Conservation (phyloP, 2,113 vertebrate genomes). For the Ceyx margarethae region DNA sequence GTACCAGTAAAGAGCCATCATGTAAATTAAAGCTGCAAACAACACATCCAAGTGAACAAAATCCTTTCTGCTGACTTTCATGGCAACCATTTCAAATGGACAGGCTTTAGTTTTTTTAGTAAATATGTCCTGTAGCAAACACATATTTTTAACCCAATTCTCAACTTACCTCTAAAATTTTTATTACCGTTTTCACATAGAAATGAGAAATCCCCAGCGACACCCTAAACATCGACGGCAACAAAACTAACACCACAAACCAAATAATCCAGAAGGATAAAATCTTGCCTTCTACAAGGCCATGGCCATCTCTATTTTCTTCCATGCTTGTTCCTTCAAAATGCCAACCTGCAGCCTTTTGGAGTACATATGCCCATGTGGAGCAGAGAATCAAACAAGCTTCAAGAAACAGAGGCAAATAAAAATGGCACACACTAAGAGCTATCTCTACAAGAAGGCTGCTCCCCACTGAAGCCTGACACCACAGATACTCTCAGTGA, state of each 20-base stretch:
- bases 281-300: not conserved
- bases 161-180: conserved; percentile 54
- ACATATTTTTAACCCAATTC: not conserved
- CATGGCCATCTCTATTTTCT: not conserved
- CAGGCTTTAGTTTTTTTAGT: not conserved
- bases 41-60: not conserved
- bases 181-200: conserved; percentile 38
- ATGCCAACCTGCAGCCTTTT: not conserved
- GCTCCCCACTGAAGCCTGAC: not conserved
- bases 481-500: not conserved
- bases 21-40: not conserved
- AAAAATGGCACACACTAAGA: not conserved
- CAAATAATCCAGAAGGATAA: not conserved
- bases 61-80: not conserved
- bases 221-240: conserved; percentile 30
- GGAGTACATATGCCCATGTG: not conserved
- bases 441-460: not conserved
- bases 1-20: not conserved
- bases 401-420: not conserved
- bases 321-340: conserved; percentile 38
- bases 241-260: conserved; percentile 1
- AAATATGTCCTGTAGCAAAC: not conserved
- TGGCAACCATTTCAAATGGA: not conserved
- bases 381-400: not conserved
- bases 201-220: conserved; percentile 44